Evolutionary conservation across 2,113 vertebrate species (phyloP), one percentile per base, ranked within the genome.

Genomic region (Zootoca vivipara): DNA sequence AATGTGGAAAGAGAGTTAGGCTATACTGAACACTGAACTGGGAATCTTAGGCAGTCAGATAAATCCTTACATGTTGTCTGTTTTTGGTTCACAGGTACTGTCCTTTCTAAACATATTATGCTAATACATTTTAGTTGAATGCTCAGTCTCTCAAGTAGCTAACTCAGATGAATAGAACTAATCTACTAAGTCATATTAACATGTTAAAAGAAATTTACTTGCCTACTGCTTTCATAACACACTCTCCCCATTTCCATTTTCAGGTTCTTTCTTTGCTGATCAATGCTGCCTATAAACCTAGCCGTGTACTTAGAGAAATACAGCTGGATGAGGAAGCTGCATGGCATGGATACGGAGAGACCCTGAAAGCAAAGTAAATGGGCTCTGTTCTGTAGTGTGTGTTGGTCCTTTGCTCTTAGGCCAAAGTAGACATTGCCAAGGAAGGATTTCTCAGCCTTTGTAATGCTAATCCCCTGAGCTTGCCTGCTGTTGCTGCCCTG

Each of bases 241-340:
- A 92, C 30, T 40, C 30, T 28, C 73, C 69, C 89, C 74, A 28
- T 12, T 12, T 9, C 9, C 5, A 0, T 88, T 64, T 56, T 35
- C 85, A 99, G 99, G 99, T 99, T 90, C 96, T 99, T 93, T 98
- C 98, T 86, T 95, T 99, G 80, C 94, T 99, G 93, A 99, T 99
- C 96, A 99, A 99, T 58, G 98, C 99, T 0, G 99, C 99, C 58
- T 99, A 99, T 95, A 99, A 99, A 91, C 99, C 99, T 33, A 99
- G 99, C 89, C 98, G 98, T 42, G 99, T 99, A 90, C 97, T 99
- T 93, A 95, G 98, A 70, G 99, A 99, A 93, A 97, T 99, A 93
- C 99, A 99, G 96, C 94, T 99, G 95, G 98, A 99, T 94, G 98
- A 98, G 92, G 98, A 99, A 93, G 98, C 98, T 90, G 98, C 97